These are phyloP conservation scores for Neuroscelio doddi DNA, from an alignment of 2,888 invertebrate species.

Conservation along the genomic window DNA sequence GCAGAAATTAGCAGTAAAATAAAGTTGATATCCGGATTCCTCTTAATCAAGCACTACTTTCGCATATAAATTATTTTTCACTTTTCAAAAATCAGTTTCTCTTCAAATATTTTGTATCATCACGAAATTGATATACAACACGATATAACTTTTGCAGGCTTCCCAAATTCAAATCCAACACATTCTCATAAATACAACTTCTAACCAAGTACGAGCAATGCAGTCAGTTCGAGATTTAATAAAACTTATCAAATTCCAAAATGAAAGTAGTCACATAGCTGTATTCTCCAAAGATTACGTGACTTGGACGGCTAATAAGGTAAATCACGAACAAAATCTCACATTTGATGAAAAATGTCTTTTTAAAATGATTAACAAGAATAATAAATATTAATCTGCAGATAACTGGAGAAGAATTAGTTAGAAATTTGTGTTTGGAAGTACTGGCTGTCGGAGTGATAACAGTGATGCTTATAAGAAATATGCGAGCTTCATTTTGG, in stretches of 20 bases:
- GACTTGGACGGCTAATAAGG: constrained; percentile 68
- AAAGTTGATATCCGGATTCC: too few species aligned
- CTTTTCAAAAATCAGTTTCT: too few species aligned
- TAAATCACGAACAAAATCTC: constrained; percentile 27
- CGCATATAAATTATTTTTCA: too few species aligned
- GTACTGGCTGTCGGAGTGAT: constrained; percentile 71
- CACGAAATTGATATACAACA: too few species aligned
- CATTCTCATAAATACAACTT: constrained; percentile 61
- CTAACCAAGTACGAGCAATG: constrained; percentile 66
- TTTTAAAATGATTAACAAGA: constrained; percentile 4
- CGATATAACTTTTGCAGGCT: constrained; percentile 59
- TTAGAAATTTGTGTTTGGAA: constrained; percentile 71
- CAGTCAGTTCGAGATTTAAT: constrained; percentile 61
- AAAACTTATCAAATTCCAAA: constrained; percentile 57
- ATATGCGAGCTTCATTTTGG: constrained; percentile 69
- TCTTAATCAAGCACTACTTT: too few species aligned
- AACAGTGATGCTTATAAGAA: constrained; percentile 70
- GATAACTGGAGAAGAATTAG: constrained; percentile 68
- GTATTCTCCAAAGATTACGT: constrained; percentile 66
- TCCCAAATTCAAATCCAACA: constrained; percentile 68
- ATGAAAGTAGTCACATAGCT: constrained; percentile 55
- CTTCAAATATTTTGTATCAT: too few species aligned
- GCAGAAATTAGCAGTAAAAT: too few species aligned
- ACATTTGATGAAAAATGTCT: background rate
- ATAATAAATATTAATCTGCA: constrained; percentile 43